Evolutionary conservation across 2,797 vertebrate species (phyloP).

Genomic region (Arctocebus calabarensis): DNA sequence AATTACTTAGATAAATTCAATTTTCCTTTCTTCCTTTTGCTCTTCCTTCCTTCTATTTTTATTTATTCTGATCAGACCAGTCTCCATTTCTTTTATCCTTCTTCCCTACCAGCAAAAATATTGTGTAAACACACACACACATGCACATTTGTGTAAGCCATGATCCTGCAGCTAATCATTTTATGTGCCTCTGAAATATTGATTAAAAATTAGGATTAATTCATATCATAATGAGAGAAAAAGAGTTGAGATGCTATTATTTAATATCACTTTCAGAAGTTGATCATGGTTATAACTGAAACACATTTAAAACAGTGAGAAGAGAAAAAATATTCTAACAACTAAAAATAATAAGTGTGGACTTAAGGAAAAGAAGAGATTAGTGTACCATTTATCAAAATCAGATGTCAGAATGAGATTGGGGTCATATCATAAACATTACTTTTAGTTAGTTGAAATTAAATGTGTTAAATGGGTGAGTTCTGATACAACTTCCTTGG

Average conservation of each 20-base stretch:
- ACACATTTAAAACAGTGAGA: not conserved
- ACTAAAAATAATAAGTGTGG: not conserved
- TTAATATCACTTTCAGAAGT: not conserved
- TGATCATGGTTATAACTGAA: not conserved
- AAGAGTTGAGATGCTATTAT: not conserved
- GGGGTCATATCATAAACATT: not conserved
- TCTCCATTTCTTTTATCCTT: not conserved
- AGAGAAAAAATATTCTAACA: not conserved
- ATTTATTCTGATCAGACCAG: not conserved
- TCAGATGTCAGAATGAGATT: not conserved
- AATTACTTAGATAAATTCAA: not conserved
- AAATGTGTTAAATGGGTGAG: not conserved
- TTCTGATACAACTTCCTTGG: not conserved
- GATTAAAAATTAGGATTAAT: not conserved
- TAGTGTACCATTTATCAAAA: not conserved
- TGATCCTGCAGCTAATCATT: not conserved
- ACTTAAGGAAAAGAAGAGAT: not conserved
- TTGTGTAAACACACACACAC: not conserved
- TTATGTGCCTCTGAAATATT: not conserved
- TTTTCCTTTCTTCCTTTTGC: not conserved
- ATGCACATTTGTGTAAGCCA: not conserved
- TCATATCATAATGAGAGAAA: not conserved
- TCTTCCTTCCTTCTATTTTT: not conserved
- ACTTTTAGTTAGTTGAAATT: not conserved
- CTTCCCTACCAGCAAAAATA: not conserved